These are phyloP conservation scores for Drosophila dunni DNA, from an alignment of 1,140 invertebrate genomes.

Conservation along the genomic window DNA sequence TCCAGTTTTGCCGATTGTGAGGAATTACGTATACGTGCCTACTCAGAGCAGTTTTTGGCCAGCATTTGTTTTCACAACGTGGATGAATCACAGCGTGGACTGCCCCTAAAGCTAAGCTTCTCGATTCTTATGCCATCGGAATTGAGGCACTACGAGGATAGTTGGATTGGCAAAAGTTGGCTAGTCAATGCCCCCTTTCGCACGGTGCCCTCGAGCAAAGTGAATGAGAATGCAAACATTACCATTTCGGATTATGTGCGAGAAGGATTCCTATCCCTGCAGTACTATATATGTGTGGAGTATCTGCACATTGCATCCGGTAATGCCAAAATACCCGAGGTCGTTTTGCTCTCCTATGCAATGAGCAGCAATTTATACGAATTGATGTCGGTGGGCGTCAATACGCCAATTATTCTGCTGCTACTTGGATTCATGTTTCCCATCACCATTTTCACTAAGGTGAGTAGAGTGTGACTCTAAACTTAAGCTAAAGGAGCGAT, in stretches of 20 bases:
- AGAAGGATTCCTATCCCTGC: conserved; percentile 43
- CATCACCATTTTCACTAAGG: conserved; percentile 38
- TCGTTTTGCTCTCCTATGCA: conserved; percentile 8
- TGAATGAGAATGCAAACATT: neutral
- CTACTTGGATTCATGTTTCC: conserved; percentile 48
- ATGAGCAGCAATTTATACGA: neutral
- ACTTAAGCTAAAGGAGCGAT: too few species aligned
- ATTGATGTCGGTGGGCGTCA: conserved; percentile 8
- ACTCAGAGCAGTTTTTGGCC: conserved; percentile 38
- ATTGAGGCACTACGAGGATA: conserved; percentile 37
- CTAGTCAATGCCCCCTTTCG: neutral
- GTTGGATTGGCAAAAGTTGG: conserved; percentile 45
- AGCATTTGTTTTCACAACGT: conserved; percentile 50
- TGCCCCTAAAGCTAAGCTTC: conserved; percentile 30
- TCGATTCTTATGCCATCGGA: conserved; percentile 53
- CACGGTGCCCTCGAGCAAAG: neutral
- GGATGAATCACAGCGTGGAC: conserved; percentile 13
- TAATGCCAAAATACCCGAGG: neutral
- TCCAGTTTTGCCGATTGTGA: conserved; percentile 22
- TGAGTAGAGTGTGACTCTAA: conserved; percentile 1
- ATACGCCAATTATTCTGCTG: conserved; percentile 23
- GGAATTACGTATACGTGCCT: conserved; percentile 13
- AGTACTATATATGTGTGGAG: conserved; percentile 24
- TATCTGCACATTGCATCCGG: conserved; percentile 24
- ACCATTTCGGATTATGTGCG: conserved; percentile 18